Evolutionary conservation across 2,888 invertebrate species (phyloP).

Genomic region (Rhagium mordax): DNA sequence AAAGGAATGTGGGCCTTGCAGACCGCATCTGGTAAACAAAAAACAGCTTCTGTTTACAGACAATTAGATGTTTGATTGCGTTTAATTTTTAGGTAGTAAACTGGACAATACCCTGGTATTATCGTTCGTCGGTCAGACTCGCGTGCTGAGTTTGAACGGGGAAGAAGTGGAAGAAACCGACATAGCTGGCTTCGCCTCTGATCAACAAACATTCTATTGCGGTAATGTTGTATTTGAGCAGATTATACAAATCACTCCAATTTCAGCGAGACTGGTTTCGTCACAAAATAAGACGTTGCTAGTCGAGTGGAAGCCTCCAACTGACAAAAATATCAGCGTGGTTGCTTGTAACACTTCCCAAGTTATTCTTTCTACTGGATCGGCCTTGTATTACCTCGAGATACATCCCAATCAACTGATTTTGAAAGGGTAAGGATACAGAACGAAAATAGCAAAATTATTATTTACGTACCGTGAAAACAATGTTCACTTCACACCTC

Average conservation of each 20-base stretch:
- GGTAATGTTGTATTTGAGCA: constrained; percentile 91
- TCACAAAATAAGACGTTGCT: constrained; percentile 77
- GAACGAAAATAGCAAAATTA: too few species aligned
- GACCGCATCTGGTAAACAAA: constrained; percentile 73
- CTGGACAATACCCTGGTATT: constrained; percentile 92
- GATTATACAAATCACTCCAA: constrained; percentile 77
- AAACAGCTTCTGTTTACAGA: not conserved
- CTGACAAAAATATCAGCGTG: constrained; percentile 86
- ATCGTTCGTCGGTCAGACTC: constrained; percentile 97
- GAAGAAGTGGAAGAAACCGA: constrained; percentile 99
- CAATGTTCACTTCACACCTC: too few species aligned
- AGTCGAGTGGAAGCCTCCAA: constrained; percentile 82
- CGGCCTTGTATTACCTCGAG: constrained; percentile 87
- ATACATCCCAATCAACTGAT: constrained; percentile 78
- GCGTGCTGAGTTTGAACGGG: constrained; percentile 89
- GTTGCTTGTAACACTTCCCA: constrained; percentile 86
- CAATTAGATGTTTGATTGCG: not conserved
- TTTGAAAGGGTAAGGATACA: constrained; percentile 72
- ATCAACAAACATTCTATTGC: constrained; percentile 95
- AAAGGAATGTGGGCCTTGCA: constrained; percentile 99
- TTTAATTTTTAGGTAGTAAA: constrained; percentile 52
- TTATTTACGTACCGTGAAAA: too few species aligned
- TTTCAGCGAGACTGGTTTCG: constrained; percentile 81
- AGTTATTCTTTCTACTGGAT: constrained; percentile 89
- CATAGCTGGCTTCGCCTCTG: constrained; percentile 90